These are phyloP conservation scores for Drosophila jambulina DNA, from an alignment of 1,140 invertebrate genomes.

Conservation along the genomic window DNA sequence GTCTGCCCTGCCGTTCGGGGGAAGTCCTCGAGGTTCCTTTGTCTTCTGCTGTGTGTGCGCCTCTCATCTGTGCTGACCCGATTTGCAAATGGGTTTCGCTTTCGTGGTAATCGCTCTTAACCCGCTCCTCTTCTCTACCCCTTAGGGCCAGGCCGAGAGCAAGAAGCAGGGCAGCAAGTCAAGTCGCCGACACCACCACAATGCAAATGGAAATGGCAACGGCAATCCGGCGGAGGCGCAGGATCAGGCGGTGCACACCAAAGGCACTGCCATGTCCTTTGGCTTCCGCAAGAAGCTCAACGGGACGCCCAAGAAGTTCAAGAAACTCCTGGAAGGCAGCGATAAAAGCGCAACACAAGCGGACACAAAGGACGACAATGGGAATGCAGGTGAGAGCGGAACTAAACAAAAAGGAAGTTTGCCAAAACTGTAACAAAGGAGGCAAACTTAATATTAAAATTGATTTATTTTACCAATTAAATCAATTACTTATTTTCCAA, in stretches of 20 bases:
- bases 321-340: constrained; percentile 73
- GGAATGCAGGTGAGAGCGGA: constrained; percentile 74
- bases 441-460: not conserved
- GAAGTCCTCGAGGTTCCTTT: constrained; percentile 40
- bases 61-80: constrained; percentile 61
- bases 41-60: constrained; percentile 27
- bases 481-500: not conserved
- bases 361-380: constrained; percentile 78
- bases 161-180: constrained; percentile 76
- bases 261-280: constrained; percentile 85
- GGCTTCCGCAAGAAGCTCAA: constrained; percentile 85
- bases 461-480: not conserved
- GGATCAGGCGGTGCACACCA: constrained; percentile 71
- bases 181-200: constrained; percentile 52
- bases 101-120: constrained; percentile 54
- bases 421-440: not conserved
- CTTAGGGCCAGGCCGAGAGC: constrained; percentile 84
- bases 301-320: constrained; percentile 80
- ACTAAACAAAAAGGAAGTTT: not conserved
- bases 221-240: constrained; percentile 38
- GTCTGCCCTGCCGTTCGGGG: constrained; percentile 27
- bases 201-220: constrained; percentile 54
- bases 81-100: constrained; percentile 48
- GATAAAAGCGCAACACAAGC: constrained; percentile 31
- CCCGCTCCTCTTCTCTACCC: not conserved